These are phyloP conservation scores for Heterotilapia buettikoferi DNA, from an alignment of 2,113 vertebrate genomes.

Conservation along the genomic window DNA sequence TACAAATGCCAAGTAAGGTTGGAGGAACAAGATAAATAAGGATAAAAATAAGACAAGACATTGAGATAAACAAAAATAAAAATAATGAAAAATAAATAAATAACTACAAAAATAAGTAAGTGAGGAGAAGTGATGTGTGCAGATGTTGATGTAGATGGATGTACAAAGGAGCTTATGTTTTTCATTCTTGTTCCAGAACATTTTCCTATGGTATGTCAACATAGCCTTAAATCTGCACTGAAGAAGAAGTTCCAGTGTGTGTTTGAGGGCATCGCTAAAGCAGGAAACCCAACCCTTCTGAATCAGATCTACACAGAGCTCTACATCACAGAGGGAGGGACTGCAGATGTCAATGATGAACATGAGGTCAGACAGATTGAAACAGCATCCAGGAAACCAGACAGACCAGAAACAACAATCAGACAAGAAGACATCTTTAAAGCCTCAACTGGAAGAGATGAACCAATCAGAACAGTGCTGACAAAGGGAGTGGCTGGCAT, in stretches of 20 bases:
- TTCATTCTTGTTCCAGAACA: too few species aligned
- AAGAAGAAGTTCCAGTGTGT: neutral
- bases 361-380: neutral
- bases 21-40: too few species aligned
- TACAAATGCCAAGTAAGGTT: too few species aligned
- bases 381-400: neutral
- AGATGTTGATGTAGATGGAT: too few species aligned
- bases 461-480: neutral
- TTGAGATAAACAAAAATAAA: too few species aligned
- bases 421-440: neutral
- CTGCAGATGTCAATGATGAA: neutral
- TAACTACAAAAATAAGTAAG: too few species aligned
- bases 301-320: constrained; percentile 56
- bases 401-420: neutral
- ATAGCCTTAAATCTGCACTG: too few species aligned
- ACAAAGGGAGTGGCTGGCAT: neutral
- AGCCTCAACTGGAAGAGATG: neutral
- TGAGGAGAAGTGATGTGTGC: too few species aligned
- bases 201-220: too few species aligned
- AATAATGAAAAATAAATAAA: too few species aligned
- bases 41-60: too few species aligned
- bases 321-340: constrained; percentile 48
- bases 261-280: neutral
- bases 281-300: neutral
- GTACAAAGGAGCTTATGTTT: too few species aligned